Percentiles rank a stretch among this genome's conserved stretches.
Conservation (phyloP, 2,113 vertebrate genomes). For the Trichechus manatus region DNA sequence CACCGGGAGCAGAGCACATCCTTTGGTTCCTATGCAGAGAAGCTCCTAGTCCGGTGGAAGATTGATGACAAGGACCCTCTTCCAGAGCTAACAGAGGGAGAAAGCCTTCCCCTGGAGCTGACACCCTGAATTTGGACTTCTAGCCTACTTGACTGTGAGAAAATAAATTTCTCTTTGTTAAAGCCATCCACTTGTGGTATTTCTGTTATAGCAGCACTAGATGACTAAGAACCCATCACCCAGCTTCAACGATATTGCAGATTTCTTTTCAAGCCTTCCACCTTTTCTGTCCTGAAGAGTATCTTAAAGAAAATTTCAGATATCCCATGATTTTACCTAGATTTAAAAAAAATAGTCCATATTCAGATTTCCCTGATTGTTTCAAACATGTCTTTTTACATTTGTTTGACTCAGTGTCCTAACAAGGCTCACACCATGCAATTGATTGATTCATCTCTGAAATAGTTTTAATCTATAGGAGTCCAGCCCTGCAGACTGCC, state of each 20-base stretch:
- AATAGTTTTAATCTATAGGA: neutral
- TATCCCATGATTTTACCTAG: neutral
- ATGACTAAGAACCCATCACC: neutral
- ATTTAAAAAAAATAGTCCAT: neutral
- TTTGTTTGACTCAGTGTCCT: conserved; percentile 34
- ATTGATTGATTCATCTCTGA: neutral
- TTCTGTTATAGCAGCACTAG: no score
- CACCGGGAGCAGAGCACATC: no score
- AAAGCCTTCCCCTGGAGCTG: no score
- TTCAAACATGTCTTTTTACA: neutral
- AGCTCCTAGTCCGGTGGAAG: no score
- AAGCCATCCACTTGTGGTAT: no score
- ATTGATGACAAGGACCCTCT: no score
- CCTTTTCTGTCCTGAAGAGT: neutral
- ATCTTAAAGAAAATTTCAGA: conserved; percentile 16
- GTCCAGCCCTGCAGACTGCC: neutral
- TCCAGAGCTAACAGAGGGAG: no score
- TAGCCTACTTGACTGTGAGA: no score
- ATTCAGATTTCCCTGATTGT: neutral
- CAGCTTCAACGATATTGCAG: neutral
- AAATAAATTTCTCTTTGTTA: no score
- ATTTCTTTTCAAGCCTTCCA: neutral
- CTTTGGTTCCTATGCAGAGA: no score
- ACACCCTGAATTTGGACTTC: no score
- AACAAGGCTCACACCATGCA: neutral